phyloP scores from a whole-genome alignment of 2,888 invertebrate species.

The Morpho achilles region DNA sequence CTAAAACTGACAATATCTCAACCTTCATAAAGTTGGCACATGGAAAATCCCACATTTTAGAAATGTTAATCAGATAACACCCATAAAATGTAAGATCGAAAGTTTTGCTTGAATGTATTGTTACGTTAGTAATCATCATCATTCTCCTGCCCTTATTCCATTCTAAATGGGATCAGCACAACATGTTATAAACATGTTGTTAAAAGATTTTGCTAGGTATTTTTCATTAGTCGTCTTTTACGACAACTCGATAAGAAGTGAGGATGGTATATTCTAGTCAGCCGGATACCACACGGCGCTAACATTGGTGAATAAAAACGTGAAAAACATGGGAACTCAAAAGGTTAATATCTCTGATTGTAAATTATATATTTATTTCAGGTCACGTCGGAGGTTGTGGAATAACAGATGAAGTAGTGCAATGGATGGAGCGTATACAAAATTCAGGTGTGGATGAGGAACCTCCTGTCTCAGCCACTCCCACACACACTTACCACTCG shows the following conservation, averaged over 20 bases:
- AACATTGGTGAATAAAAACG: too few species aligned
- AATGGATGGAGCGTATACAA: conserved; percentile 96
- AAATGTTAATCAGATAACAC: conserved; percentile 16
- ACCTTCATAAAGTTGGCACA: conserved; percentile 26
- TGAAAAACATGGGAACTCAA: too few species aligned
- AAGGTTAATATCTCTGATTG: too few species aligned
- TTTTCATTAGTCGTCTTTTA: neutral
- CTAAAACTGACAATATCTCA: conserved; percentile 25
- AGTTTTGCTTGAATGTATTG: neutral
- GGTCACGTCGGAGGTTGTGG: conserved; percentile 94
- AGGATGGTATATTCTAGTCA: too few species aligned
- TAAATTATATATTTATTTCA: conserved; percentile 39
- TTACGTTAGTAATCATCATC: too few species aligned
- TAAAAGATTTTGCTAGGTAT: too few species aligned
- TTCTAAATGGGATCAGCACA: too few species aligned
- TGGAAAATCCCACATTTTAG: conserved; percentile 16
- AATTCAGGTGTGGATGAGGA: conserved; percentile 84
- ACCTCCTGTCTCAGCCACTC: conserved; percentile 41
- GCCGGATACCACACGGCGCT: too few species aligned
- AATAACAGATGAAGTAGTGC: conserved; percentile 90
- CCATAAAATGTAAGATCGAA: conserved; percentile 6
- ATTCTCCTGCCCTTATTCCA: too few species aligned
- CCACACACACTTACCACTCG: conserved; percentile 40
- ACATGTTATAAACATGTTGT: too few species aligned
- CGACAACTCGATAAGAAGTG: too few species aligned